These are phyloP conservation scores for Drosophila baimaii DNA, from an alignment of 1,140 invertebrate species.

Conservation along the genomic window DNA sequence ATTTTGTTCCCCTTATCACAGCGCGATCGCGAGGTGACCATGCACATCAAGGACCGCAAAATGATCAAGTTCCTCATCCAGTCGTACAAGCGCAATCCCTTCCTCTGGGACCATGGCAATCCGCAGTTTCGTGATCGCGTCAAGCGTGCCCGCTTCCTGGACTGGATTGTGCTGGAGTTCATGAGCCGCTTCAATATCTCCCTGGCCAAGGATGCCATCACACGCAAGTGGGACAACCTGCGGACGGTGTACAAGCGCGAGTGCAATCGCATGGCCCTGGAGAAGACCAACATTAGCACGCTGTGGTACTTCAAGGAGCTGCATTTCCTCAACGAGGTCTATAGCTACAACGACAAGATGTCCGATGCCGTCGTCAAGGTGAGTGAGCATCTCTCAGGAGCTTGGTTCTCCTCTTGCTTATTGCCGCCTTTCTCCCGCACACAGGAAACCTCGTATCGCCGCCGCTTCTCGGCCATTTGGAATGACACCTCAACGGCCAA, in stretches of 20 bases:
- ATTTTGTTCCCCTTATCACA: too few relatives aligned
- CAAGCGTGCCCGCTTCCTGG: slow-evolving; percentile 74
- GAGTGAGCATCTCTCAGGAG: too few relatives aligned
- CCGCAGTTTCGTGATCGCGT: slow-evolving; percentile 77
- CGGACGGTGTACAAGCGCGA: slow-evolving; percentile 81
- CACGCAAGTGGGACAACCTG: slow-evolving; percentile 80
- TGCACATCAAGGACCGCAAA: slow-evolving; percentile 82
- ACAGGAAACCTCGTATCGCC: slow-evolving; percentile 74
- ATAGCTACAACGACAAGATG: slow-evolving; percentile 82
- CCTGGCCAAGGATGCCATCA: slow-evolving; percentile 78
- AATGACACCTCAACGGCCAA: slow-evolving; percentile 78
- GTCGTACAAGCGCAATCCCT: slow-evolving; percentile 77
- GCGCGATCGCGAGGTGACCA: slow-evolving; percentile 70
- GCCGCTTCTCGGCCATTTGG: slow-evolving; percentile 79
- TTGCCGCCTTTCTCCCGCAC: neutral
- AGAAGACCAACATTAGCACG: slow-evolving; percentile 78
- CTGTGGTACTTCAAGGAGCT: slow-evolving; percentile 81
- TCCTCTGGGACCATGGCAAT: slow-evolving; percentile 80
- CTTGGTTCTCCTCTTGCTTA: too few relatives aligned
- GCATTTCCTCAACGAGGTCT: slow-evolving; percentile 79
- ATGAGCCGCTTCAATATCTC: slow-evolving; percentile 77
- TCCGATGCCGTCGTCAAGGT: slow-evolving; percentile 77
- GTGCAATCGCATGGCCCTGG: slow-evolving; percentile 80
- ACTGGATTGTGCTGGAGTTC: slow-evolving; percentile 79
- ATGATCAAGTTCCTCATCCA: slow-evolving; percentile 83